Percentiles rank a stretch among this genome's conserved stretches.
Evolutionary conservation across 2,888 invertebrate species (phyloP).

Genomic region (Rhaphigaster nebulosa): DNA sequence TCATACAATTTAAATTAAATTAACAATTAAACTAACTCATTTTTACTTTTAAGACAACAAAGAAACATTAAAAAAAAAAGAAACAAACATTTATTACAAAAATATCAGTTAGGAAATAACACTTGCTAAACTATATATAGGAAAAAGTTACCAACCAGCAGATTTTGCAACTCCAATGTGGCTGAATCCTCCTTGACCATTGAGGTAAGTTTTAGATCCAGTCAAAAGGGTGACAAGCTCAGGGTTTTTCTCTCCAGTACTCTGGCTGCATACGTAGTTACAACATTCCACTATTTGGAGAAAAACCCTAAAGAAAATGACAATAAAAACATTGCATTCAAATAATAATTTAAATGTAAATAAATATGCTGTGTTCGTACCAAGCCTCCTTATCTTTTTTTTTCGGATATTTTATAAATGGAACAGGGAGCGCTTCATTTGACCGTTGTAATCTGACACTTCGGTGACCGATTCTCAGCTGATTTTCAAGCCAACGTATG

Average conservation of each 20-base stretch:
- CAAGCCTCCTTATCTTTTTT: slow-evolving; percentile 81
- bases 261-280: slow-evolving; percentile 77
- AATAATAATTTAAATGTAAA: background rate
- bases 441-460: slow-evolving; percentile 89
- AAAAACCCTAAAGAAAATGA: slow-evolving; percentile 72
- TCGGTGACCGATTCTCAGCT: slow-evolving; percentile 88
- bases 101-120: background rate
- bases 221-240: slow-evolving; percentile 84
- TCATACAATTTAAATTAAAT: too few relatives aligned
- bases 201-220: slow-evolving; percentile 72
- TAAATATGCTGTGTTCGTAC: slow-evolving; percentile 66
- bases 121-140: background rate
- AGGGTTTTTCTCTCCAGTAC: slow-evolving; percentile 70
- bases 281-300: slow-evolving; percentile 89
- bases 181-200: slow-evolving; percentile 74
- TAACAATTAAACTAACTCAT: too few relatives aligned
- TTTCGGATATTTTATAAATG: slow-evolving; percentile 81
- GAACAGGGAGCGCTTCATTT: slow-evolving; percentile 82
- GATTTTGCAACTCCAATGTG: slow-evolving; percentile 83
- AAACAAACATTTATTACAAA: too few relatives aligned
- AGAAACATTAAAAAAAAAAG: too few relatives aligned
- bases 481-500: slow-evolving; percentile 92
- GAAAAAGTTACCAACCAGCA: slow-evolving; percentile 71
- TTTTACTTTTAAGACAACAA: too few relatives aligned
- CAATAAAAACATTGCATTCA: slow-evolving; percentile 41